Base-by-base conservation (phyloP, 2,888 invertebrate genomes). In the Napeogenes sylphis region DNA sequence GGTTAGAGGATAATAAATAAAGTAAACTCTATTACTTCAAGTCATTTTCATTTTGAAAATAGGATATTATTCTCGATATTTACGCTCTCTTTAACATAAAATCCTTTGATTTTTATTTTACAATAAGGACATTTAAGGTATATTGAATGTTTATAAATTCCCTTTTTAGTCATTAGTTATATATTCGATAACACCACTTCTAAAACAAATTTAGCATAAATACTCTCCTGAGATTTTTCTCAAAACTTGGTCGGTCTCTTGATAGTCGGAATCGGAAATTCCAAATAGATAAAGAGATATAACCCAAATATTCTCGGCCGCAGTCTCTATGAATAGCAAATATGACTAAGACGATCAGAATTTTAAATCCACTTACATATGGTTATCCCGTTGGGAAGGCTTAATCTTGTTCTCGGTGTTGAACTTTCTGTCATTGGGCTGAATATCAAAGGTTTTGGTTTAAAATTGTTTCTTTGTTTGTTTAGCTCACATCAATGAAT, bases 311-410 rank as follows among this genome's bases (percentile, higher is more conserved):
- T 59, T 46, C 13, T n/a, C 60, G 57, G 45, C 55, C 60, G 54
- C 56, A 45, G 59, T 68, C 72, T 68, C 71, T 62, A 69, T 69
- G 70, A 68, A 72, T 70, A 70, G 67, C 68, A 70, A 70, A 71
- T 67, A 67, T 64, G 63, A 63, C 68, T 63, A 61, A 61, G 62
- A 58, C 59, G 64, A 59, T 70, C 62, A 56, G 68, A 71, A 71
- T 70, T 69, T 70, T 59, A 69, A 70, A 70, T 68, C 63, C 45
- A 45, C 62, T 55, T 61, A 65, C 64, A 68, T 67, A 59, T 58
- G 61, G 59, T 56, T 68, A 67, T 63, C 59, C 67, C 58, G 61
- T 63, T 46, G 58, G 63, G 61, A 57, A 60, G 57, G 51, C 38
- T 60, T 57, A 60, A 62, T 62, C 59, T 60, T 46, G 55, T 38